Evolutionary conservation across 2,888 invertebrate species (phyloP).

Genomic region (Thecocarcelia acutangulata): DNA sequence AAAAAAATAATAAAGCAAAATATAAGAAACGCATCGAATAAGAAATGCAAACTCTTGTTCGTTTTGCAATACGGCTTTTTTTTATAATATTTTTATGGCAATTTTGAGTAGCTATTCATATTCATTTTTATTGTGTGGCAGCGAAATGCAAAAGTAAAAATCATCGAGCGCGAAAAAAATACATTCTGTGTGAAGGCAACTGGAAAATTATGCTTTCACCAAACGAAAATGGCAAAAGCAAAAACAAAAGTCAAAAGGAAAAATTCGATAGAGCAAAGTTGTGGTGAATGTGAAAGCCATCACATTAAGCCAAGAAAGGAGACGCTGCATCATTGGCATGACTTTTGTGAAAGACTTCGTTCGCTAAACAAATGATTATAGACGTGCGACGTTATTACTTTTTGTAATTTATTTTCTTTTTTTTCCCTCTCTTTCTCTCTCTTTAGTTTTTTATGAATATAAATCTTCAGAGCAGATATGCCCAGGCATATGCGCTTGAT

Average conservation of each 20-base stretch:
- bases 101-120: slow-evolving; percentile 23
- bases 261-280: slow-evolving; percentile 7
- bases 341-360: not conserved
- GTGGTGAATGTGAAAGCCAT: slow-evolving; percentile 19
- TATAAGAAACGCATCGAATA: not conserved
- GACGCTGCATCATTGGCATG: slow-evolving; percentile 45
- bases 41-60: not conserved
- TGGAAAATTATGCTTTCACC: slow-evolving; percentile 77
- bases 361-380: slow-evolving; percentile 22
- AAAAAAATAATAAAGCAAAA: not conserved
- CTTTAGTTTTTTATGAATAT: slow-evolving; percentile 5
- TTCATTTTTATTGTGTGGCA: slow-evolving; percentile 37
- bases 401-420: slow-evolving; percentile 9
- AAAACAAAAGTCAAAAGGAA: slow-evolving; percentile 39
- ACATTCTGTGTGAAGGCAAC: slow-evolving; percentile 73
- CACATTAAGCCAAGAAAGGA: slow-evolving; percentile 9
- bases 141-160: slow-evolving; percentile 62
- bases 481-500: too few relatives aligned
- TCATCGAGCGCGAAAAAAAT: slow-evolving; percentile 69
- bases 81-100: slow-evolving; percentile 12
- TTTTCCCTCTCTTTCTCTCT: not conserved
- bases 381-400: slow-evolving; percentile 23
- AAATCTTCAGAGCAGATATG: slow-evolving; percentile 36
- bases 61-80: not conserved
- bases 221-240: slow-evolving; percentile 29